Base-by-base conservation (phyloP, 1,140 invertebrate genomes). In the Trissolcus basalis region DNA sequence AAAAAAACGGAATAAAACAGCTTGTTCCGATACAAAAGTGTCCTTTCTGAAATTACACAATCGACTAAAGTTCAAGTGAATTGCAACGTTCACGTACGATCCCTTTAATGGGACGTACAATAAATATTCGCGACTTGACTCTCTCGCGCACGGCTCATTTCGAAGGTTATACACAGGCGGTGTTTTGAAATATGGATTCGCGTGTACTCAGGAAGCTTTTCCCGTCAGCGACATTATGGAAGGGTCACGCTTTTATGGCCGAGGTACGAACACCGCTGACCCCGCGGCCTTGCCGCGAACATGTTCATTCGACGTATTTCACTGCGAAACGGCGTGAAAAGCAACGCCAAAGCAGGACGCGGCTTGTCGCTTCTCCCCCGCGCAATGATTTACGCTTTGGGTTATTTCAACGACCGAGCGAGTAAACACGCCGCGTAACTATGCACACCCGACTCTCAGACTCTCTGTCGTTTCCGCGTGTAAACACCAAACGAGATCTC, bases 241-340 rank as follows among this genome's bases (percentile, higher is more conserved):
- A 61, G 58, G 68, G 74, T 39, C 48, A 32, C n/a, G 35, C 33
- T 61, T 60, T 76, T 55, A 69, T 53, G 12, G n/a, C 13, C 54
- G 63, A 12, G 48, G 51, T 36, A 47, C 44, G 49, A 15, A 3
- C 55, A 67, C 35, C 43, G 59, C 59, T 72, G 68, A 77, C 68
- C 74, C 58, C 27, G n/a, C 33, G 59, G 27, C 74, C 74, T 77
- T 63, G 53, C 58, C 47, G 58, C 44, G 63, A 69, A 77, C 74
- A 69, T 72, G 74, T 77, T 72, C 68, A 77, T 77, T 77, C 53
- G 53, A 64, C 58, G 54, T 72, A 72, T 77, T 69, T 77, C 68
- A 72, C 68, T 49, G 16, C 35, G 56, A 65, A 61, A 70, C 35
- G 67, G 68, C 63, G 74, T 54, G 74, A 77, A 77, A 77, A 72